Percentiles rank a stretch among this genome's conserved stretches.
Evolutionary conservation across 2,797 vertebrate genomes (phyloP).

Genomic region (Poecile montanus): DNA sequence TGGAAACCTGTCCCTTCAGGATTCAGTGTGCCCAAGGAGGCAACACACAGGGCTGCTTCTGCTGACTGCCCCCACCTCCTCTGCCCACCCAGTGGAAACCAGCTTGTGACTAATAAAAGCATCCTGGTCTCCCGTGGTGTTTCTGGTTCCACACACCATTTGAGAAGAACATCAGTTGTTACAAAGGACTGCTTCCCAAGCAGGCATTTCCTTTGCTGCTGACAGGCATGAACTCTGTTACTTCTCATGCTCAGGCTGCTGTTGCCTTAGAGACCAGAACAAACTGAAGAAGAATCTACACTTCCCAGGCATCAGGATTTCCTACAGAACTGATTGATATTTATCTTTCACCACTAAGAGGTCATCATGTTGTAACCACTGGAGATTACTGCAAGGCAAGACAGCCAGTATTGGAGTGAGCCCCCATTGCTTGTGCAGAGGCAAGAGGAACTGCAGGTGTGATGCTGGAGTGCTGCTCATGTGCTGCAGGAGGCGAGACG

Average conservation of each 20-base stretch:
- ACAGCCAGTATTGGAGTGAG: background rate
- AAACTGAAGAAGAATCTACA: background rate
- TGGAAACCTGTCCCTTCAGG: background rate
- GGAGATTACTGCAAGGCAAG: background rate
- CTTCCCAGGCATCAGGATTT: background rate
- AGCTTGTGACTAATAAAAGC: background rate
- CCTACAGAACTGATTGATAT: background rate
- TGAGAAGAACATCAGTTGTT: background rate
- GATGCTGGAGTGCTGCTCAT: fast-evolving
- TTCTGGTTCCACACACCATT: background rate
- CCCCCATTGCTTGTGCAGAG: background rate
- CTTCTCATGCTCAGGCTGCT: background rate
- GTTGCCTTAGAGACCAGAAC: background rate
- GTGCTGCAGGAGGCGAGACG: fast-evolving
- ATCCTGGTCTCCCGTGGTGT: background rate
- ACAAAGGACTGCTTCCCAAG: background rate
- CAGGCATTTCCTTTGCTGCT: background rate
- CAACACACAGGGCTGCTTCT: fast-evolving
- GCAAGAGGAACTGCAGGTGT: background rate
- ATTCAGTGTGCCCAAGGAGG: background rate
- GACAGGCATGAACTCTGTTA: background rate
- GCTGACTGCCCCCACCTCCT: background rate
- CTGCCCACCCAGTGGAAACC: background rate
- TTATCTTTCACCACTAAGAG: background rate
- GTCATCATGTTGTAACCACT: background rate